Evolutionary conservation across 2,888 invertebrate species (phyloP).

Genomic region (Dasysyrphus albostriatus): DNA sequence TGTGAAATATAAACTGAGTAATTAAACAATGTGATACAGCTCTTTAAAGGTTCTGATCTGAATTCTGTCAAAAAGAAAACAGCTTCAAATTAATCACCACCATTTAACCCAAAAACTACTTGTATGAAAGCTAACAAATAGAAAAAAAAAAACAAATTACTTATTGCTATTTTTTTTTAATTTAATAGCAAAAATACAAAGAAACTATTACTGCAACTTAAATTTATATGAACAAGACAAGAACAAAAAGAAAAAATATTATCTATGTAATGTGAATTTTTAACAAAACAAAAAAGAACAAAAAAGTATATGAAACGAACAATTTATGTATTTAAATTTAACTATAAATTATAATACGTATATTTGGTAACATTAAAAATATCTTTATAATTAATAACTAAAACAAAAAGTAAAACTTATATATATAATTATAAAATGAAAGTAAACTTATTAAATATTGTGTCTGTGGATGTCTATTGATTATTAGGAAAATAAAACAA

Average conservation of each 20-base stretch:
- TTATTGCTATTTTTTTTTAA: slow-evolving; percentile 49
- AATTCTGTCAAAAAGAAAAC: background rate
- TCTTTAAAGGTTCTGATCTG: no score
- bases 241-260: slow-evolving; percentile 28
- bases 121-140: slow-evolving; percentile 6
- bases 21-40: no score
- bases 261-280: slow-evolving; percentile 69
- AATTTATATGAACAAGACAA: slow-evolving; percentile 52
- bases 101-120: background rate
- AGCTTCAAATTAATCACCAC: background rate
- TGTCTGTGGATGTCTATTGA: slow-evolving; percentile 76
- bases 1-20: no score
- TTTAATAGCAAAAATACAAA: slow-evolving; percentile 24
- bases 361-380: slow-evolving; percentile 71
- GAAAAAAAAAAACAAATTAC: slow-evolving; percentile 17
- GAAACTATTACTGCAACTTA: slow-evolving; percentile 61
- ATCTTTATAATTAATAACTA: slow-evolving; percentile 70
- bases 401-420: slow-evolving; percentile 42
- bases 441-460: slow-evolving; percentile 73
- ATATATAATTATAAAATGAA: slow-evolving; percentile 55
- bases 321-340: slow-evolving; percentile 61
- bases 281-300: slow-evolving; percentile 32
- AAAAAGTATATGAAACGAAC: slow-evolving; percentile 47
- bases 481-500: slow-evolving; percentile 58
- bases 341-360: slow-evolving; percentile 70